phyloP scores from a whole-genome alignment of 2,113 vertebrate genomes.

The Pterocles orientalis region DNA sequence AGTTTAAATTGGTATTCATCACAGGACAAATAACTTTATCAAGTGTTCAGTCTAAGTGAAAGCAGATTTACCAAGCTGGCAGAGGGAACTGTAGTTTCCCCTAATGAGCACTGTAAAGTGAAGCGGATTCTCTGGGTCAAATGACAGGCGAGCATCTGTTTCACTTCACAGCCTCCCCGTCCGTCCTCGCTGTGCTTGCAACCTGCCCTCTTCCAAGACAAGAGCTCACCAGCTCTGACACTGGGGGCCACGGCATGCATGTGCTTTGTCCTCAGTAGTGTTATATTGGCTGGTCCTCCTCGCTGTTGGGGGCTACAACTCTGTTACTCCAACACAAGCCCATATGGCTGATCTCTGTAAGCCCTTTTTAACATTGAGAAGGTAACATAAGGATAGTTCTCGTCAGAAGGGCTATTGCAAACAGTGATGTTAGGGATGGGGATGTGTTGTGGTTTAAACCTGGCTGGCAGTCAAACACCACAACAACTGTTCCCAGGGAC shows the following conservation, averaged over 20 bases:
- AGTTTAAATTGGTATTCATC: conserved; percentile 10
- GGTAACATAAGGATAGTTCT: neutral
- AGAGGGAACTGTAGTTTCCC: neutral
- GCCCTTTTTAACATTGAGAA: neutral
- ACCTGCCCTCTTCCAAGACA: neutral
- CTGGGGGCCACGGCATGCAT: accelerated
- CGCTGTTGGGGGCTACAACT: neutral
- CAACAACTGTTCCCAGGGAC: no score
- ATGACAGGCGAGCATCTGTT: neutral
- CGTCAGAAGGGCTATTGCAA: neutral
- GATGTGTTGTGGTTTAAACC: no score
- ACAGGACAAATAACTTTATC: neutral
- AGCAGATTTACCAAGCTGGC: neutral
- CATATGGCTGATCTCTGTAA: neutral
- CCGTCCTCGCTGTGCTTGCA: neutral
- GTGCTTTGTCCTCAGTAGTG: neutral
- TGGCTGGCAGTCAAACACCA: no score
- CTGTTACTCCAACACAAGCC: neutral
- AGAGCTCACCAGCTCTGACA: neutral
- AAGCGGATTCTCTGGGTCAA: neutral
- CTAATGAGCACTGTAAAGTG: neutral
- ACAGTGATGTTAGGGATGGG: neutral
- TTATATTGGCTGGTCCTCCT: neutral
- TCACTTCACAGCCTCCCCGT: neutral
- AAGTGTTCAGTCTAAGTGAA: neutral